A percentile compares a stretch with the other conserved stretches of the same genome.
Evolutionary conservation across 2,888 invertebrate genomes (phyloP).

Genomic region (Andricus curvator): DNA sequence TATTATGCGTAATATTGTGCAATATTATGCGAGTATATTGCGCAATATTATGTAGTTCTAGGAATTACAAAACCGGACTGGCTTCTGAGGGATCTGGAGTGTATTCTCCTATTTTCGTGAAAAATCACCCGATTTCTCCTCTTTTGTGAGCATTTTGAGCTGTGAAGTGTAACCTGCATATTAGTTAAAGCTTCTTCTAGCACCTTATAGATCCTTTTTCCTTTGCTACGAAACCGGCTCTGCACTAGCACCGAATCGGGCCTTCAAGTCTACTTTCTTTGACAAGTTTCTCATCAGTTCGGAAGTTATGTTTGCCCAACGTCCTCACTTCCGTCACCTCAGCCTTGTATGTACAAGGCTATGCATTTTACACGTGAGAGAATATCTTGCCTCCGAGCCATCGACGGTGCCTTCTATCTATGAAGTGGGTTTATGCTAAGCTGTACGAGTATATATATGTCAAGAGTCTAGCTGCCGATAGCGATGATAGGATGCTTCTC

Average conservation of each 20-base stretch:
- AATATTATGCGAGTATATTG: too few species aligned
- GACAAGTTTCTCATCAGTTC: conserved; percentile 42
- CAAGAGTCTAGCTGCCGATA: neutral
- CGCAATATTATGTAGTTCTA: too few species aligned
- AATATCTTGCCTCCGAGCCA: conserved; percentile 17
- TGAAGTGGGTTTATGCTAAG: neutral
- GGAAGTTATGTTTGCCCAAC: conserved; percentile 43
- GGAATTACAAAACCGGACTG: too few species aligned
- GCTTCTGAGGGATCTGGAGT: too few species aligned
- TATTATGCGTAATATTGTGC: too few species aligned
- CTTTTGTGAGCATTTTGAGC: too few species aligned
- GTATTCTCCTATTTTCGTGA: too few species aligned
- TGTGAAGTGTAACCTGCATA: too few species aligned
- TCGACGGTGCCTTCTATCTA: neutral
- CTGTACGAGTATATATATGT: neutral
- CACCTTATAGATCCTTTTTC: neutral
- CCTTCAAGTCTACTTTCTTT: conserved; percentile 38
- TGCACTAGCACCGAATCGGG: conserved; percentile 9
- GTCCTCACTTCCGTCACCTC: conserved; percentile 26
- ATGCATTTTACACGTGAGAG: conserved; percentile 32
- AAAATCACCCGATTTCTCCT: too few species aligned
- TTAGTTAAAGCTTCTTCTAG: too few species aligned
- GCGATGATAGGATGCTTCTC: conserved; percentile 1
- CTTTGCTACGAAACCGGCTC: conserved; percentile 18
- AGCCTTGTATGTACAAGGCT: conserved; percentile 13